Base-by-base conservation (phyloP, 2,113 vertebrate genomes). In the Caloenas nicobarica region DNA sequence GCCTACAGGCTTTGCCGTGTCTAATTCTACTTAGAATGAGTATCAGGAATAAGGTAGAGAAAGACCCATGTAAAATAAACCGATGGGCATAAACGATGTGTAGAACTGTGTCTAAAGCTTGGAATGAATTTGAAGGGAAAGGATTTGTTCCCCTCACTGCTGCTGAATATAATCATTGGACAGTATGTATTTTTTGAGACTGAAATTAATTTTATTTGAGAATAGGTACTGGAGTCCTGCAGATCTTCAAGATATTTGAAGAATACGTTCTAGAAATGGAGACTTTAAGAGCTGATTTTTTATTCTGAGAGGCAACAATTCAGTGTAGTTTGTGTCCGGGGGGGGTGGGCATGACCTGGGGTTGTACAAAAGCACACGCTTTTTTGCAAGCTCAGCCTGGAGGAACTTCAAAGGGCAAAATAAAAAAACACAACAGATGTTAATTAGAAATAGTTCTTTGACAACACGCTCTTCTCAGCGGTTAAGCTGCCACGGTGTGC, bases 371-470 rank as follows among this genome's bases (percentile, higher is more conserved):
- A 86, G 15, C 77, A 48, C 62, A 23, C 3, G 1, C 40, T 74
- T 89, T 90, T 54, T 46, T 87, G 92, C 78, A 84, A 31, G 36
- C 76, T 92, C 91, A 91, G 81, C 81, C 68, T 93, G 66, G 71
- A 96, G 91, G 78, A 86, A 71, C 91, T 90, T 96, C 64, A 91
- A 86, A 94, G 89, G 87, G 56, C 86, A 81, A 76, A 79, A 28
- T 40, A 21, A 81, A 65, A 69, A 64, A 38, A 11, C 44, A 28
- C 77, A 72, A 7, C 50, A 91, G 87, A 74, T 91, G 89, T 81
- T 86, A 68, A 68, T 85, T 95, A 92, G 88, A 69, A 95, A 65
- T 68, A 80, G 72, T 78, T 89, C 76, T 86, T 69, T 53, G 76
- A 51, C 90, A 57, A 11, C 78, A 33, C 70, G 84, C 82, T 88